Percentiles rank a stretch among this genome's conserved stretches.
Evolutionary conservation across 2,888 invertebrate genomes (phyloP).

Genomic region (Teleogryllus oceanicus): DNA sequence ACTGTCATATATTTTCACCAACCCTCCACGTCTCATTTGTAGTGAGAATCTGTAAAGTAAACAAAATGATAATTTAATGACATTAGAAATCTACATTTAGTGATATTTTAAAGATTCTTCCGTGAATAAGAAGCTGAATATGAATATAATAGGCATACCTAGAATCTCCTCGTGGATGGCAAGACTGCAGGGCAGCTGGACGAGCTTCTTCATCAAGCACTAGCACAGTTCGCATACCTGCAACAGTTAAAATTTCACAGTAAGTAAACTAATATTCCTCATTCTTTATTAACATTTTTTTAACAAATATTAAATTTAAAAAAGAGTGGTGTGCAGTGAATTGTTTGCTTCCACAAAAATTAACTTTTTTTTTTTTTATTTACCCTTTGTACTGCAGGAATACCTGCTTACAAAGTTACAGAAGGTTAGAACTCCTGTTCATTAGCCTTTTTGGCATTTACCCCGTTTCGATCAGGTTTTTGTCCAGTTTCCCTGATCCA

Average conservation of each 20-base stretch:
- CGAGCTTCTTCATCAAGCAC: conserved; percentile 83
- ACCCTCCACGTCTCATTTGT: conserved; percentile 82
- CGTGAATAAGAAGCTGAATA: not conserved
- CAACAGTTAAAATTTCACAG: conserved; percentile 27
- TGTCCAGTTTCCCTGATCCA: no score
- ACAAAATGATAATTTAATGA: not conserved
- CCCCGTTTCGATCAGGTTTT: no score
- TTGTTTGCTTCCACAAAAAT: no score
- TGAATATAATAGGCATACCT: conserved; percentile 53
- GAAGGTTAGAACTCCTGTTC: no score
- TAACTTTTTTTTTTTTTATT: no score
- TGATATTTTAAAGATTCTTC: not conserved
- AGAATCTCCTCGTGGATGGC: conserved; percentile 90
- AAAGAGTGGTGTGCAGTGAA: no score
- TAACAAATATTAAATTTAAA: not conserved
- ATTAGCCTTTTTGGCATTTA: no score
- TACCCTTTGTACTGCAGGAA: no score
- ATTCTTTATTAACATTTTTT: not conserved
- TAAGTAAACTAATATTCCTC: not conserved
- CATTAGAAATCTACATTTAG: no score
- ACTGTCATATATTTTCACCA: conserved; percentile 88
- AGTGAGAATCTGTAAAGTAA: conserved; percentile 63
- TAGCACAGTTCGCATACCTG: conserved; percentile 73
- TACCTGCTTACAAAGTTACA: no score
- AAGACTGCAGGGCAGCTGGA: conserved; percentile 87